Percentiles rank a stretch among this genome's conserved stretches.
Evolutionary conservation across 2,888 invertebrate genomes (phyloP).

Genomic region (Rapana venosa): DNA sequence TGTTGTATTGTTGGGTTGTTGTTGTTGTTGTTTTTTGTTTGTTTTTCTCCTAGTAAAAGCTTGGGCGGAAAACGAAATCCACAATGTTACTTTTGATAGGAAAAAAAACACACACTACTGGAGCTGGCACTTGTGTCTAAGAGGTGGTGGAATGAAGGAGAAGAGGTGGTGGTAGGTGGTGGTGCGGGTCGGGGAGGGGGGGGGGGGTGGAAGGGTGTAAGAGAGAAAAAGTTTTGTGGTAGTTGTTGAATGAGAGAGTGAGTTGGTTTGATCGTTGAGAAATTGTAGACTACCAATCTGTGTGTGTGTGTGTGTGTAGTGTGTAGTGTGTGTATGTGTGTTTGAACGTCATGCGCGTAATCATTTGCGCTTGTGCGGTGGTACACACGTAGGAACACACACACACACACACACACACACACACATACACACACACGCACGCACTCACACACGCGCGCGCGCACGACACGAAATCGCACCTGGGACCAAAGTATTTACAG

Average conservation of each 20-base stretch:
- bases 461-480: neutral
- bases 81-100: too few species aligned
- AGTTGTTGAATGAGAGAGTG: neutral
- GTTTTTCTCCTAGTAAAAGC: too few species aligned
- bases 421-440: slow-evolving; percentile 15
- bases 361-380: neutral
- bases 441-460: slow-evolving; percentile 3
- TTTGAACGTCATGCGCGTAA: neutral
- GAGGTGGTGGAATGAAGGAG: too few species aligned
- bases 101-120: too few species aligned
- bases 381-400: neutral
- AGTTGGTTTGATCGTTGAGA: neutral
- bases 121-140: too few species aligned
- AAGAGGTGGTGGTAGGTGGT: neutral
- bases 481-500: too few species aligned
- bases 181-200: neutral
- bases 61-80: too few species aligned
- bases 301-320: slow-evolving; percentile 1
- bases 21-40: too few species aligned
- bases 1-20: too few species aligned
- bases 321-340: neutral
- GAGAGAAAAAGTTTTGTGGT: neutral
- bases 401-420: slow-evolving; percentile 9
- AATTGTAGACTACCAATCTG: neutral
- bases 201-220: neutral